These are phyloP conservation scores for Ormyrus pomaceus DNA, from an alignment of 2,888 invertebrate genomes.

Conservation along the genomic window DNA sequence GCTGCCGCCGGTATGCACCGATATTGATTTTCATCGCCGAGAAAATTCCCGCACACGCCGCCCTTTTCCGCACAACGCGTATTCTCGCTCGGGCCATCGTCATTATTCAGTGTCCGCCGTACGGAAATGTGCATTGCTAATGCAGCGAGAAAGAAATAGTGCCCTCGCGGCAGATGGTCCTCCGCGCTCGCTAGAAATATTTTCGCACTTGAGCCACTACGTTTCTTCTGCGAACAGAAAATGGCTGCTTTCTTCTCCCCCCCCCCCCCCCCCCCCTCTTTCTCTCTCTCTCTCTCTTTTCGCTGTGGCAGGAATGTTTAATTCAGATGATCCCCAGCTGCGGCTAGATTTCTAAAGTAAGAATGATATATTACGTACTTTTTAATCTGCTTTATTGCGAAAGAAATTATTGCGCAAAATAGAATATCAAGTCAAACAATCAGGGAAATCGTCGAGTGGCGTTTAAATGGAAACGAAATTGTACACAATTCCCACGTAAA, in stretches of 20 bases:
- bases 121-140: conserved; percentile 54
- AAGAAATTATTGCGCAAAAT: no score
- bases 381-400: background rate
- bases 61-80: background rate
- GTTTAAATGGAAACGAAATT: background rate
- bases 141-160: conserved; percentile 46
- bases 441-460: no score
- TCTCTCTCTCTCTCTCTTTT: no score
- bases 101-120: conserved; percentile 52
- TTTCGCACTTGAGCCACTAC: conserved; percentile 32
- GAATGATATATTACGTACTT: conserved; percentile 28
- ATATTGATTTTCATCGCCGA: conserved; percentile 38
- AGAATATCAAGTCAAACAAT: no score
- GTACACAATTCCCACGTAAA: conserved; percentile 19
- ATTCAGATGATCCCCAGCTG: background rate
- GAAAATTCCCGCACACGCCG: conserved; percentile 10
- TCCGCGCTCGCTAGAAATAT: conserved; percentile 22
- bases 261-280: no score
- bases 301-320: conserved; percentile 33
- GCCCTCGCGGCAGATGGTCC: conserved; percentile 24
- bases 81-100: conserved; percentile 19
- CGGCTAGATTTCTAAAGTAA: conserved; percentile 17
- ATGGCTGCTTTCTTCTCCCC: no score
- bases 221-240: no score
- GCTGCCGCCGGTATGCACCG: background rate